Conservation (phyloP, 1,140 invertebrate genomes). For the Leptopilina clavipes region DNA sequence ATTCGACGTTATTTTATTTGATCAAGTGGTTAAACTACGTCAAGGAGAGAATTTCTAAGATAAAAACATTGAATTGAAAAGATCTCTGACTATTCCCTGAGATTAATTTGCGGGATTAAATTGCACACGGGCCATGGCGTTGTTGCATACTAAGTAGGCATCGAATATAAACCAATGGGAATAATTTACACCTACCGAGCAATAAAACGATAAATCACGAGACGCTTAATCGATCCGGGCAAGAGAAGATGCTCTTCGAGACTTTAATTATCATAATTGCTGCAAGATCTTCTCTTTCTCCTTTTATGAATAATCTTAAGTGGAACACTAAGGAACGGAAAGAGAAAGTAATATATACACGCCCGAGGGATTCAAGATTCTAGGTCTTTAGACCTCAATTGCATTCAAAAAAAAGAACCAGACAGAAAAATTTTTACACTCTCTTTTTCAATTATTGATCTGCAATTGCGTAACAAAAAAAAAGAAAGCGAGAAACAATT, state of each 20-base stretch:
- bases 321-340: neutral
- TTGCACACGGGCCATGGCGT: neutral
- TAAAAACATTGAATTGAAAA: conserved; percentile 1
- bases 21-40: no score
- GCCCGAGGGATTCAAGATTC: neutral
- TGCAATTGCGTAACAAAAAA: no score
- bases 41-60: neutral
- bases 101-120: conserved; percentile 26
- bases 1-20: no score
- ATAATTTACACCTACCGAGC: conserved; percentile 22
- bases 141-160: conserved; percentile 27
- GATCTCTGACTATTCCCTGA: conserved; percentile 20
- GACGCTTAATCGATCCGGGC: neutral
- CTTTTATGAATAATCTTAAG: neutral
- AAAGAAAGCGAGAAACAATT: no score
- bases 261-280: conserved; percentile 29
- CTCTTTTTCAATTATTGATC: no score
- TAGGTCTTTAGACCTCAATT: neutral
- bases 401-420: no score
- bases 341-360: neutral
- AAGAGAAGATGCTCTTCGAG: conserved; percentile 4
- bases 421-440: no score
- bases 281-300: neutral
- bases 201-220: conserved; percentile 30
- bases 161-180: conserved; percentile 25